These are phyloP conservation scores for Chinchilla lanigera DNA, from an alignment of 2,113 vertebrate species.

Conservation along the genomic window DNA sequence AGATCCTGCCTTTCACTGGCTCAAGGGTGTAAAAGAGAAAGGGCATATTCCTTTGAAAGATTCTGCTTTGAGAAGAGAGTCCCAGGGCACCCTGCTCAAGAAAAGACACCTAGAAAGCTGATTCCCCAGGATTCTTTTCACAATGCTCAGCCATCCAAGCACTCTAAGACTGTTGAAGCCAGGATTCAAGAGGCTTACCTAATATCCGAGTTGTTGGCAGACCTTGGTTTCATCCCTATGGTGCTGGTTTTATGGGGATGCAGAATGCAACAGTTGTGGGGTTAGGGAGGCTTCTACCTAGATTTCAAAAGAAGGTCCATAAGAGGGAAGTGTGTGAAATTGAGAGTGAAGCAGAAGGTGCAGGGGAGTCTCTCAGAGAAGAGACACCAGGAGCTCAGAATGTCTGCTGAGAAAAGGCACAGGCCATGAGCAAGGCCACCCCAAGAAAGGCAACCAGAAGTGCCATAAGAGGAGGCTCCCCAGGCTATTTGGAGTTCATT, in stretches of 20 bases:
- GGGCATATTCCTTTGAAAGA: background rate
- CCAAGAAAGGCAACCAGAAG: background rate
- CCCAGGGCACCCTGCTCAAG: background rate
- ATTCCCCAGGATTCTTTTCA: background rate
- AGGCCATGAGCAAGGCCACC: background rate
- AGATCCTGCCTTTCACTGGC: background rate
- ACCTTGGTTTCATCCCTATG: background rate
- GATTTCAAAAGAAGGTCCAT: background rate
- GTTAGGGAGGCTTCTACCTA: background rate
- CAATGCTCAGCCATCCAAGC: background rate
- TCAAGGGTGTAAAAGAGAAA: background rate
- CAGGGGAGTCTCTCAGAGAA: background rate
- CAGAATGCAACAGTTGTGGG: background rate
- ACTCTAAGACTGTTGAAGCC: background rate
- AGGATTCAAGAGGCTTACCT: background rate
- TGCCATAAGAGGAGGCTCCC: background rate
- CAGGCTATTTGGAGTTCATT: background rate
- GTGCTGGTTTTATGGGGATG: background rate
- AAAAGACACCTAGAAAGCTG: background rate
- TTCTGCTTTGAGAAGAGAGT: background rate
- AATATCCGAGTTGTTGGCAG: background rate
- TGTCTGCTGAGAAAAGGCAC: background rate
- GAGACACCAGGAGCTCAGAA: background rate
- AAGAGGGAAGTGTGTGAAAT: background rate
- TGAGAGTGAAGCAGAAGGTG: background rate